Conservation (phyloP, 1,140 invertebrate species). For the Nasonia vitripennis region DNA sequence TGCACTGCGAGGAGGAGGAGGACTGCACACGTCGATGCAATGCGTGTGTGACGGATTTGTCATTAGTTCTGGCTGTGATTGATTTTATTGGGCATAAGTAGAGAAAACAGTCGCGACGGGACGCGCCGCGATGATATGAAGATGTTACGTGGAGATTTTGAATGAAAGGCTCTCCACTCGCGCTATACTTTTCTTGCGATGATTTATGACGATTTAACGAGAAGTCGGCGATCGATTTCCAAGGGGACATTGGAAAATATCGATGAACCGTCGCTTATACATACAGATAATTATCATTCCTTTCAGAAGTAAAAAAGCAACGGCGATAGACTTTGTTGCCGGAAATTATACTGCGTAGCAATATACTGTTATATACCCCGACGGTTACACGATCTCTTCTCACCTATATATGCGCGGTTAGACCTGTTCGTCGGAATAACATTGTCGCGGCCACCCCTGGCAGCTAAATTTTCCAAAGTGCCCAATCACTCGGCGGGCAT, state of each 20-base stretch:
- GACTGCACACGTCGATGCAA: conserved; percentile 38
- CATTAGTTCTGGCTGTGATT: conserved; percentile 33
- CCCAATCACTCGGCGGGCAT: conserved; percentile 1
- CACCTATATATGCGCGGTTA: neutral
- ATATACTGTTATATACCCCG: neutral
- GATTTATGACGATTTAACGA: neutral
- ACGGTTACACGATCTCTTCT: conserved; percentile 1
- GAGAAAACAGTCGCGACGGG: conserved; percentile 33
- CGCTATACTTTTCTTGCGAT: neutral
- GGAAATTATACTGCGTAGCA: neutral
- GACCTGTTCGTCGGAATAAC: neutral
- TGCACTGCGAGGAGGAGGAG: neutral
- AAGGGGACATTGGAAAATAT: neutral
- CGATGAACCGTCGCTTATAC: neutral
- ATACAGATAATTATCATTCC: neutral
- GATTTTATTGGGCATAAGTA: conserved; percentile 35
- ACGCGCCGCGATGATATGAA: neutral
- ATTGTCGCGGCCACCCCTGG: neutral
- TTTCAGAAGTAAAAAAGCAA: too few species aligned
- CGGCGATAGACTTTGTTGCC: neutral
- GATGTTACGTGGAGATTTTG: conserved; percentile 3
- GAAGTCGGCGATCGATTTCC: neutral
- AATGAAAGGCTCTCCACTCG: neutral
- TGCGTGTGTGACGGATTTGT: conserved; percentile 9
- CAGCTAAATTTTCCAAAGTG: conserved; percentile 21